Evolutionary conservation across 2,888 invertebrate genomes (phyloP), one percentile per base, ranked within the genome.

Genomic region (Tenthredo notha): DNA sequence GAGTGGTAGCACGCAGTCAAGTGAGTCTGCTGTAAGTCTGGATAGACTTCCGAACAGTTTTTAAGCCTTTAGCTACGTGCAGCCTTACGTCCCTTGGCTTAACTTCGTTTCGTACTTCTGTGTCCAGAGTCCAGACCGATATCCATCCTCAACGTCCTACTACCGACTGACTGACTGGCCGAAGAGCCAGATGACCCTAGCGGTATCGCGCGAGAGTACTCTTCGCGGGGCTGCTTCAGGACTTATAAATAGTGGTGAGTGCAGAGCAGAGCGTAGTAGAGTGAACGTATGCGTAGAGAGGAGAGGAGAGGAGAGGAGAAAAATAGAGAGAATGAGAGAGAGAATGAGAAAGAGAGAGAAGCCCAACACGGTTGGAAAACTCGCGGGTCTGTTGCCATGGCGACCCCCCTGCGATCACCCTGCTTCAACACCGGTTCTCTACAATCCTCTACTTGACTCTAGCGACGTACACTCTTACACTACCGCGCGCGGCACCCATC

Each of bases 341-440:
- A 83, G 29, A n/a, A 74, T 50, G 84, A 86, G 84, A 29, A 84
- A 86, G 84, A 74, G 78, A 83, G 87, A 33, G 83, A 87, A 86
- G 61, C 37, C 80, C 80, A 80, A 80, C 80, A 80, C 58, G 87
- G 88, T 89, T 87, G 88, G 87, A 88, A 89, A 88, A 88, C 88
- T 87, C 88, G 87, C 87, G 78, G 89, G 90, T 91, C 90, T 88
- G 92, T 92, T 91, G 88, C 90, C 90, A 92, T 92, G 90, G 92
- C 88, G 90, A 92, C 88, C 88, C 89, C 89, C 89, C 87, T 87
- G 84, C 85, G 82, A 87, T 85, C 87, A 84, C 80, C 84, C 84
- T 61, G 77, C 43, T 75, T 77, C 61, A 43, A 84, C 58, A 84
- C 84, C 75, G 78, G 75, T 84, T 84, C 84, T 67, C 80, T 80